These are phyloP conservation scores for Cyprinella venusta DNA, from an alignment of 2,797 vertebrate genomes.

Conservation along the genomic window DNA sequence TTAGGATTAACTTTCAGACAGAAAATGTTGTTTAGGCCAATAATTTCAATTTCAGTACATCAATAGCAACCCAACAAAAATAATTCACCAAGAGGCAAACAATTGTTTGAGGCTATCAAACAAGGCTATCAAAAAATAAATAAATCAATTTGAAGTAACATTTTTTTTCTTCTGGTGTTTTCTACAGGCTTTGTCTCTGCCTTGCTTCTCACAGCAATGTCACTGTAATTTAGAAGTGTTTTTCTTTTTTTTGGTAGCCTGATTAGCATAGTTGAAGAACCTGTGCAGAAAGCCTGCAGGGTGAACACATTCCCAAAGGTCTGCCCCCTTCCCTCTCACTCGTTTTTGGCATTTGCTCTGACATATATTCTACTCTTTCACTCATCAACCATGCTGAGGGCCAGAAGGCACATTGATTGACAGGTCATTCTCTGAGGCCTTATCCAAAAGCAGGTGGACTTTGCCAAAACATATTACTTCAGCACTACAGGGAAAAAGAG, in stretches of 20 bases:
- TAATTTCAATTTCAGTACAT: not conserved
- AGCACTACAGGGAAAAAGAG: constrained; percentile 66
- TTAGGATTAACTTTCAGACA: not conserved
- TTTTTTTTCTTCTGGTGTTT: not conserved
- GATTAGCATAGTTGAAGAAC: constrained; percentile 43
- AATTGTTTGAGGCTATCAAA: constrained; percentile 5
- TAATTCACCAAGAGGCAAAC: not conserved
- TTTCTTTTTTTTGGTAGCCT: constrained; percentile 18
- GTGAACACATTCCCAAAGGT: constrained; percentile 22
- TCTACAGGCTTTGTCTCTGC: not conserved
- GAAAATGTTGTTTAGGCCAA: not conserved
- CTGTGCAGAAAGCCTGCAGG: constrained; percentile 27
- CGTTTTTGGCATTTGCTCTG: constrained; percentile 9
- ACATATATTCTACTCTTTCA: constrained; percentile 68
- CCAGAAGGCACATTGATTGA: constrained; percentile 77
- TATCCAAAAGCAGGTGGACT: constrained; percentile 69
- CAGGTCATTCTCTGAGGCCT: constrained; percentile 75
- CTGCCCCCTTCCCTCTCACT: constrained; percentile 50
- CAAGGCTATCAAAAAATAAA: not conserved
- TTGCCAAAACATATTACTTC: constrained; percentile 75
- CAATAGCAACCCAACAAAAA: not conserved
- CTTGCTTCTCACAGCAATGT: constrained; percentile 19
- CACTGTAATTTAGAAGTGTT: constrained; percentile 38
- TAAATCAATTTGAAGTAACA: not conserved
- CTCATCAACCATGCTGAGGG: constrained; percentile 73